Evolutionary conservation across 2,113 vertebrate species (phyloP).

Genomic region (Tangachromis dhanisi): DNA sequence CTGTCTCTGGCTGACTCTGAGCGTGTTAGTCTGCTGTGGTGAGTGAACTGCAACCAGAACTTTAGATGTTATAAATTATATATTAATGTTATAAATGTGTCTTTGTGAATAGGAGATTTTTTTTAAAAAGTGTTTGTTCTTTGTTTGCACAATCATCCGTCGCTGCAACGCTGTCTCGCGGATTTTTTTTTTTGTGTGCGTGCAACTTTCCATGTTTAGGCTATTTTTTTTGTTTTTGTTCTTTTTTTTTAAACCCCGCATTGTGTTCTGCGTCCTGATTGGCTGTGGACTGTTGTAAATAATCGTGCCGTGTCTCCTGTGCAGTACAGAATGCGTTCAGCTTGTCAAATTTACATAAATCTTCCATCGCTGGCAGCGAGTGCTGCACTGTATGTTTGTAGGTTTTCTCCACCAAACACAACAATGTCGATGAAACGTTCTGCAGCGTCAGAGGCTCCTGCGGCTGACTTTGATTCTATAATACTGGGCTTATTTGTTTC

Average conservation of each 20-base stretch:
- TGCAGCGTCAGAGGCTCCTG: background rate
- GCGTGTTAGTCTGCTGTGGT: background rate
- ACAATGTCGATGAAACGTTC: background rate
- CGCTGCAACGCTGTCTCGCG: background rate
- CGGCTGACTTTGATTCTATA: background rate
- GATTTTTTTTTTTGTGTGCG: background rate
- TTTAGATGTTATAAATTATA: background rate
- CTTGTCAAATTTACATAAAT: fast-evolving
- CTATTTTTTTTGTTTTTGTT: background rate
- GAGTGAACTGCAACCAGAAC: background rate
- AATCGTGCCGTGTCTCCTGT: background rate
- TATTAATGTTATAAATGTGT: background rate
- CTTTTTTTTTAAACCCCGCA: background rate
- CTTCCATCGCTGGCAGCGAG: background rate
- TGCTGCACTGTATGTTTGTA: background rate
- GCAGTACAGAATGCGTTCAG: background rate
- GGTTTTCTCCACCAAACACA: background rate
- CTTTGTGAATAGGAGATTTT: background rate
- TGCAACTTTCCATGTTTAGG: background rate
- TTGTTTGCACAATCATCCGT: fast-evolving
- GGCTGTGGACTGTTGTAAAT: background rate
- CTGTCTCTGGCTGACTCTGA: background rate
- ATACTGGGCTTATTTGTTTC: background rate
- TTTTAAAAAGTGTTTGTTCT: background rate
- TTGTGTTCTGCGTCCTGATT: background rate